Evolutionary conservation across 2,113 vertebrate species (phyloP), one percentile per base, ranked within the genome.

Genomic region (Mionectes macconnelli): DNA sequence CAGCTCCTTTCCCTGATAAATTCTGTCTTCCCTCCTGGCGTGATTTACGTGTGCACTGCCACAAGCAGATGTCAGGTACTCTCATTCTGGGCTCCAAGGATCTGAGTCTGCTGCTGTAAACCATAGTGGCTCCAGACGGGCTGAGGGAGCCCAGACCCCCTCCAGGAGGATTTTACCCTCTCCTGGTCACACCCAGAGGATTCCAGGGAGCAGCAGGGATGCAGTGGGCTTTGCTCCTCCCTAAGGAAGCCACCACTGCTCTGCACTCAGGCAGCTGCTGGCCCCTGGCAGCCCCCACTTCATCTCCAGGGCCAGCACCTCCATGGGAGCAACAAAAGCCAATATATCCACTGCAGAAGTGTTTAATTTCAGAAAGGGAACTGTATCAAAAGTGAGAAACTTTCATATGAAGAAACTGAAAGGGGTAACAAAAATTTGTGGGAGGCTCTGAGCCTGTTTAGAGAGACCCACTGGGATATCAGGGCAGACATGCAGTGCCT

Each of bases 81-180:
- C 20, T 76, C 42, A 14, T 25, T 44, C 78, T 56, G 62, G 77
- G 92, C 62, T 94, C 93, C 70, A 93, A 87, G 75, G 90, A 67
- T 74, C 81, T 45, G 90, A 96, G 70, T 60, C 87, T 96, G 84
- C 79, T 91, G 91, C 95, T 96, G 94, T 81, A 94, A 93, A 95
- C 89, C 66, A 40, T 1, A 27, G 55, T 59, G 15, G 57, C 33
- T 89, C 53, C 1, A 82, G 60, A 75, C 59, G 9, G 30, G 16
- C 78, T 60, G 49, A 28, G 70, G 52, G 37, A 83, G 39, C 10
- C 45, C 82, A 87, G 60, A n/a, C 7, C 12, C 63, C 39, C 37
- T 73, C 37, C 77, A 87, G 44, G 40, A 56, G 47, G 33, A 30
- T 64, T 69, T 10, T 60, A 50, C 19, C 76, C 33, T 80, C 49